These are phyloP conservation scores for Gymnocephalus cernua DNA, from an alignment of 2,113 vertebrate genomes.

Conservation along the genomic window DNA sequence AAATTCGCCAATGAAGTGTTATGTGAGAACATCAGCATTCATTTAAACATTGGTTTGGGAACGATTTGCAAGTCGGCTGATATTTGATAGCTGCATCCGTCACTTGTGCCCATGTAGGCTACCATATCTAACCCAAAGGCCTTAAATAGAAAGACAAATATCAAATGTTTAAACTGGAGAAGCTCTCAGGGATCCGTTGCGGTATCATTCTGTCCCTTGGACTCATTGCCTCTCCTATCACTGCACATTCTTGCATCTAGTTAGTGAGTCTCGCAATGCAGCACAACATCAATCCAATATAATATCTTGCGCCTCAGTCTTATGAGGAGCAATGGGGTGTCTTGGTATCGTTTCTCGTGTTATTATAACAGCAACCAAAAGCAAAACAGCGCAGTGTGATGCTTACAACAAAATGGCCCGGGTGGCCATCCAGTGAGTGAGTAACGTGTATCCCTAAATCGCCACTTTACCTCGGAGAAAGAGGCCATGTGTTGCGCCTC, in stretches of 20 bases:
- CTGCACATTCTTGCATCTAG: constrained; percentile 59
- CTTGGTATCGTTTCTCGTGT: constrained; percentile 24
- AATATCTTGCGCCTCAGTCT: constrained; percentile 37
- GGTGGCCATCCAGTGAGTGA: constrained; percentile 14
- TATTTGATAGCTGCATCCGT: constrained; percentile 70
- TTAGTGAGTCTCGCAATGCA: constrained; percentile 72
- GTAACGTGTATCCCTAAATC: constrained; percentile 41
- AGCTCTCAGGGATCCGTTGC: constrained; percentile 34
- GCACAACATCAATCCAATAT: constrained; percentile 39
- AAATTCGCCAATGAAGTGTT: constrained; percentile 73
- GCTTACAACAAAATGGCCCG: constrained; percentile 47
- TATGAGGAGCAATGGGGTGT: constrained; percentile 19
- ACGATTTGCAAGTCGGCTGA: constrained; percentile 73
- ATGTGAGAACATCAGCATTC: constrained; percentile 76
- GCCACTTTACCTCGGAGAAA: constrained; percentile 70
- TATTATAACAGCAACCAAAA: constrained; percentile 44
- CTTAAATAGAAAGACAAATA: constrained; percentile 77
- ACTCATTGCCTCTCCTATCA: constrained; percentile 44
- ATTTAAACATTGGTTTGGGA: constrained; percentile 73
- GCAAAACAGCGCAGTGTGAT: constrained; percentile 36
- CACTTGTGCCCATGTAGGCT: constrained; percentile 50
- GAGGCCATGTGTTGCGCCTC: constrained; percentile 71
- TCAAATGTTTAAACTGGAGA: constrained; percentile 68
- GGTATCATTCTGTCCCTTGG: constrained; percentile 26
- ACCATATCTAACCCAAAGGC: constrained; percentile 53